Evolutionary conservation across 2,797 vertebrate genomes (phyloP).

Genomic region (Notolepis coatsorum): DNA sequence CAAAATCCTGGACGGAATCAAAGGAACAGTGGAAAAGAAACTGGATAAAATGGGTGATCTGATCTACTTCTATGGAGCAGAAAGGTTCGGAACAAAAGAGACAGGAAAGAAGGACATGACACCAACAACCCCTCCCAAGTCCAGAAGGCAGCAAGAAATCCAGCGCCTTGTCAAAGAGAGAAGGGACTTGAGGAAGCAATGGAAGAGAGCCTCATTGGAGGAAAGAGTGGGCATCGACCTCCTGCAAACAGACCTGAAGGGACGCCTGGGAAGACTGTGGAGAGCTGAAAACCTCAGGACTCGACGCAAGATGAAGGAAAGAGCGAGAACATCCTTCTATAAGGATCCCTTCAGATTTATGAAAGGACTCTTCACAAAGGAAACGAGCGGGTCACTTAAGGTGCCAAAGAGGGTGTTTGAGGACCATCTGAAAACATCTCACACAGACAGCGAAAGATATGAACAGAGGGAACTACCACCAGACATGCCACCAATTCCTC

Average conservation of each 20-base stretch:
- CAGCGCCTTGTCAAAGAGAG: background rate
- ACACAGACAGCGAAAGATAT: too few relatives aligned
- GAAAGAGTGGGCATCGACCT: background rate
- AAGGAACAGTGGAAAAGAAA: too few relatives aligned
- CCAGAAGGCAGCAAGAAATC: conserved; percentile 3
- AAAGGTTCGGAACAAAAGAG: background rate
- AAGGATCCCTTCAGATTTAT: conserved; percentile 13
- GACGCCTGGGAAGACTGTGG: too few relatives aligned
- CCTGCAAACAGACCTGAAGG: too few relatives aligned
- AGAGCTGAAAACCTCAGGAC: too few relatives aligned
- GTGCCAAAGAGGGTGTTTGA: conserved; percentile 8
- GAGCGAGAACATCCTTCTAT: too few relatives aligned
- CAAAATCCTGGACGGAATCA: too few relatives aligned
- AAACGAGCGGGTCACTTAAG: background rate
- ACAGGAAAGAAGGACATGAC: background rate
- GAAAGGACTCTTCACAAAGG: conserved; percentile 13
- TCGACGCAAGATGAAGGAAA: too few relatives aligned
- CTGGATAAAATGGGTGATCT: too few relatives aligned
- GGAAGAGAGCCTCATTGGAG: conserved; percentile 3
- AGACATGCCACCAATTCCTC: too few relatives aligned
- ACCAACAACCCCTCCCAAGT: conserved; percentile 3
- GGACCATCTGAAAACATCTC: conserved; percentile 15
- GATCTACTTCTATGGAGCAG: background rate
- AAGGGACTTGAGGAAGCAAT: conserved; percentile 8
- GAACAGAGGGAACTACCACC: too few relatives aligned